These are phyloP conservation scores for Heliopora coerulea DNA, from an alignment of 92 coral and sea anemone genomes.

Conservation along the genomic window DNA sequence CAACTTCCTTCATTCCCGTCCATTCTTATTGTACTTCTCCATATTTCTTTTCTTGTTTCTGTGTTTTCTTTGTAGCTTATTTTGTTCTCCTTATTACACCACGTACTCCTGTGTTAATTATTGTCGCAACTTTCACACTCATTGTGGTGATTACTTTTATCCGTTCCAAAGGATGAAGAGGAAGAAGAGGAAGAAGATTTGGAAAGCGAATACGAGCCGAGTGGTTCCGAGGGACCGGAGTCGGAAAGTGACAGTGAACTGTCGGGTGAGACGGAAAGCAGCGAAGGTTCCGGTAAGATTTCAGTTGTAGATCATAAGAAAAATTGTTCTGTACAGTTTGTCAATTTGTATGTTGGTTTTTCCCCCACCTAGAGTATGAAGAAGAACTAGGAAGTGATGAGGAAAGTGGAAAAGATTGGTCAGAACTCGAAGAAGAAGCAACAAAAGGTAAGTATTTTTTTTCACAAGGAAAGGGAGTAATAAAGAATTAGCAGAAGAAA, in stretches of 20 bases:
- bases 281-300: slow-evolving; percentile 76
- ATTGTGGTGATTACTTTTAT: neutral
- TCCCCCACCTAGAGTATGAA: slow-evolving; percentile 62
- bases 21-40: too few species aligned
- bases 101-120: too few species aligned
- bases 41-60: too few species aligned
- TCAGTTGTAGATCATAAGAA: too few species aligned
- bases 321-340: neutral
- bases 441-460: slow-evolving; percentile 59
- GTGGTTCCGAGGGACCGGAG: slow-evolving; percentile 72
- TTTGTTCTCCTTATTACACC: too few species aligned
- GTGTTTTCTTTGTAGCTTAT: too few species aligned
- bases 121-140: too few species aligned
- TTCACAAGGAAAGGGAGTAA: too few species aligned
- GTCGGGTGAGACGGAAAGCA: slow-evolving; percentile 94
- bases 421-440: slow-evolving; percentile 96
- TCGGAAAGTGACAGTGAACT: slow-evolving; percentile 68
- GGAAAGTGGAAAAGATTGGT: slow-evolving; percentile 99
- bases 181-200: slow-evolving; percentile 65
- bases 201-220: slow-evolving; percentile 89
- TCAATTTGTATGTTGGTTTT: neutral
- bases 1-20: too few species aligned
- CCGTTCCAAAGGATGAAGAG: slow-evolving; percentile 59
- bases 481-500: too few species aligned
- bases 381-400: slow-evolving; percentile 98